Base-by-base conservation (phyloP, 2,113 vertebrate species). In the Delphinus delphis region DNA sequence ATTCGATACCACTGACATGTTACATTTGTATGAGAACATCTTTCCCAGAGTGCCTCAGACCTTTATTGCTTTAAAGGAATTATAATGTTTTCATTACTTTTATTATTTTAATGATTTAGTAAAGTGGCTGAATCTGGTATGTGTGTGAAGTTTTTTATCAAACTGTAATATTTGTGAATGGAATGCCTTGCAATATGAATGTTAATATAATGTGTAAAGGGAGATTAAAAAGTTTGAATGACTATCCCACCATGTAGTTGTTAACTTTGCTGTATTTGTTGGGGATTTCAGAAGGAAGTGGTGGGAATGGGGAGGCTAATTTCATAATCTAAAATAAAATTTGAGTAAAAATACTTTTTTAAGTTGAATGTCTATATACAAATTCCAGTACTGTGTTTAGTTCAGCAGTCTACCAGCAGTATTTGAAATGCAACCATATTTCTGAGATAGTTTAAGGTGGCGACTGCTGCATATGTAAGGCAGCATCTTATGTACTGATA, bases 31-130 rank as follows among this genome's bases (percentile, higher is more conserved):
- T 88, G 91, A 97, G 97, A 98, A 97, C 38, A 53, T 98, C 96
- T 98, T 95, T 98, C 97, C 98, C 98, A 88, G 98, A 99, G 98
- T 99, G 98, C 98, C 98, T 99, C 98, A 98, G 97, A 98, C 96
- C 87, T 98, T 95, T 95, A 97, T 96, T 98, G 98, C 98, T 99
- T 98, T 98, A 98, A 98, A 95, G 98, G 89, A 98, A 98, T 98
- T 97, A 96, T 97, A 92, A 97, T 96, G 97, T 98, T 98, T 98
- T 98, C 98, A 98, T 98, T 97, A 98, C 97, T 79, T 98, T 97
- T 98, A 98, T 96, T 98, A 97, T 98, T 98, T 97, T 98, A 96
- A 98, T 98, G 97, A 98, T 98, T 98, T 98, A 98, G 98, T 98
- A 94, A 98, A 98, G 95, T 98, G 98, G 98, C 97, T 85, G 98